Evolutionary conservation across 2,113 vertebrate species (phyloP).

Genomic region (Xenopus laevis): DNA sequence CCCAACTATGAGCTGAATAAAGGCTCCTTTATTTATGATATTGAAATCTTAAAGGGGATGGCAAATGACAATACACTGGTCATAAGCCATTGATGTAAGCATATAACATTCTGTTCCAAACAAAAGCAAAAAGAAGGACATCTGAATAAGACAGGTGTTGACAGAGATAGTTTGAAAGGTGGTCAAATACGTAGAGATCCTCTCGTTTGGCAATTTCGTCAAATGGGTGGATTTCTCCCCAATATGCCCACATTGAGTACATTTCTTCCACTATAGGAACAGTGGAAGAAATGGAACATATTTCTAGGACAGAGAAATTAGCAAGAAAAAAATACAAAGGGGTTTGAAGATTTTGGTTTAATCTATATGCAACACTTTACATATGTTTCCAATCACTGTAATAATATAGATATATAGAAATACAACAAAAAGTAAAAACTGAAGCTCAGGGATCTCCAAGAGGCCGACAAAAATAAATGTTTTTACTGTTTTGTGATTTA

Average conservation of each 20-base stretch:
- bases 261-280: too few species aligned
- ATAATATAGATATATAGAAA: slow-evolving; percentile 22
- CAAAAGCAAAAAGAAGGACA: slow-evolving; percentile 19
- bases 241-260: too few species aligned
- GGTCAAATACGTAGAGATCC: slow-evolving; percentile 30
- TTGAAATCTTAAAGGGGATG: slow-evolving; percentile 10
- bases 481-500: neutral
- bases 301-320: too few species aligned
- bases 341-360: too few species aligned
- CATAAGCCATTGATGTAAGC: slow-evolving; percentile 27
- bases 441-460: neutral
- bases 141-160: slow-evolving; percentile 8
- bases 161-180: slow-evolving; percentile 23
- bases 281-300: too few species aligned
- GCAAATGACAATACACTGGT: slow-evolving; percentile 29
- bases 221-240: too few species aligned
- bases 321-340: too few species aligned
- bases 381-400: slow-evolving; percentile 21
- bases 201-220: too few species aligned
- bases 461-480: slow-evolving; percentile 25
- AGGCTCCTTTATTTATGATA: slow-evolving; percentile 18
- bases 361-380: neutral
- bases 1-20: neutral
- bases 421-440: neutral
- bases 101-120: slow-evolving; percentile 21